phyloP scores from a whole-genome alignment of 2,888 invertebrate genomes.

The Eristalis pertinax region DNA sequence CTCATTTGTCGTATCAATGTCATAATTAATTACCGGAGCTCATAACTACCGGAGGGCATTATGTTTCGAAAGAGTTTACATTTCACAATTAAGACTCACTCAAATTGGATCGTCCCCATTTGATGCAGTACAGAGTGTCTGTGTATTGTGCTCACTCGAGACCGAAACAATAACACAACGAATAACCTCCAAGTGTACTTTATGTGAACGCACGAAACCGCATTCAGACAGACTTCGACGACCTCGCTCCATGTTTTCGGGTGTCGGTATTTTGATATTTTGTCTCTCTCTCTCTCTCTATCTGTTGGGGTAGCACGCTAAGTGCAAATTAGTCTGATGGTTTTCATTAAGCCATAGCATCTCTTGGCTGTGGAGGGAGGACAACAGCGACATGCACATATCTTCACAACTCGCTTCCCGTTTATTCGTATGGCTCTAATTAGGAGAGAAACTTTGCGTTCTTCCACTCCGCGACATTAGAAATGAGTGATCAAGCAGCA shows the following conservation, averaged over 20 bases:
- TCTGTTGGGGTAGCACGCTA: conserved; percentile 34
- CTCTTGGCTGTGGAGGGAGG: conserved; percentile 14
- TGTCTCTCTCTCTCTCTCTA: neutral
- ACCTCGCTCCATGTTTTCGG: conserved; percentile 49
- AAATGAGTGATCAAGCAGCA: conserved; percentile 52
- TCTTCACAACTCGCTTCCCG: conserved; percentile 11
- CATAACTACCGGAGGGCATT: conserved; percentile 26
- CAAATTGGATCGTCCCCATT: conserved; percentile 42
- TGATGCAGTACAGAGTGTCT: conserved; percentile 4
- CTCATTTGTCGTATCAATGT: conserved; percentile 42
- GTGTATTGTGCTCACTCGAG: neutral
- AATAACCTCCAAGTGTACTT: conserved; percentile 27
- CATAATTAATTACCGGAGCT: conserved; percentile 35
- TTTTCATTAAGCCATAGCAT: conserved; percentile 44
- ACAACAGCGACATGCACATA: conserved; percentile 15
- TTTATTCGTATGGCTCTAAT: conserved; percentile 47
- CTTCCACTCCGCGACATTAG: conserved; percentile 35
- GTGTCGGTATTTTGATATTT: conserved; percentile 38
- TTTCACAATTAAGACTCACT: conserved; percentile 56
- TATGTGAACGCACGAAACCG: conserved; percentile 29
- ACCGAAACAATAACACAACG: conserved; percentile 13
- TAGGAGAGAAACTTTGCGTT: conserved; percentile 70
- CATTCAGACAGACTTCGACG: conserved; percentile 10
- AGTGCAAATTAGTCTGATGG: conserved; percentile 61
- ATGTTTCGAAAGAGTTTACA: conserved; percentile 50